Base-by-base conservation (phyloP, 2,888 invertebrate genomes). In the Eupeodes luniger region DNA sequence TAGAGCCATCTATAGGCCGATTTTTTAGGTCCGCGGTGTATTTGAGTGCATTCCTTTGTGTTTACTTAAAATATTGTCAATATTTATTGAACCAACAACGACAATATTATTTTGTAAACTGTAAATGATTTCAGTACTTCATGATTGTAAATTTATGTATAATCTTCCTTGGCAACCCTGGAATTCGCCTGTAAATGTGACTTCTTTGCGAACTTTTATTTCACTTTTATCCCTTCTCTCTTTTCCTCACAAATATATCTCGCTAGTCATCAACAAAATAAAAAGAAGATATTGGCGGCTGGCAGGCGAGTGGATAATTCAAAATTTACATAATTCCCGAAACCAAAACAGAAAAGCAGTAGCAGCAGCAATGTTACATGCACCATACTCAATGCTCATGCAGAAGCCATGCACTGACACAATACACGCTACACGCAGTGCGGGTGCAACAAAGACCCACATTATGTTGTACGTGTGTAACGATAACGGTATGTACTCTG, bases 281-380 rank as follows among this genome's bases (percentile, higher is more conserved):
- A 27, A 7, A 55, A 9, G 47, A 72, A 47, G 27, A 11, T n/a
- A 34, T 40, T 72, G 72, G 72, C 72, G 53, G 72, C 72, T 57
- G 72, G 57, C 47, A 57, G 72, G 57, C 66, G 66, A 34, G 55
- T 44, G 59, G 51, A 47, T 83, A 78, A 83, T 79, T 67, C 83
- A 61, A 67, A 87, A 87, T 87, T 87, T 87, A 83, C 86, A 87
- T 87, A 83, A 87, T 72, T 86, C 79, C 83, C 83, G 16, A 82
- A 82, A 74, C 69, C 75, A 61, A 77, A 69, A 84, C 55, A 67
- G 79, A 62, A 61, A 64, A 64, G 44, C 70, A 77, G 62, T 69
- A 69, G 77, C 40, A 76, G 77, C 40, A 70, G 70, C 70, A 69
- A 66, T 70, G 55, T 55, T 55, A 40, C 69, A 70, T 69, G 69